Conservation (phyloP, 2,797 vertebrate genomes). For the Meda fulgida region DNA sequence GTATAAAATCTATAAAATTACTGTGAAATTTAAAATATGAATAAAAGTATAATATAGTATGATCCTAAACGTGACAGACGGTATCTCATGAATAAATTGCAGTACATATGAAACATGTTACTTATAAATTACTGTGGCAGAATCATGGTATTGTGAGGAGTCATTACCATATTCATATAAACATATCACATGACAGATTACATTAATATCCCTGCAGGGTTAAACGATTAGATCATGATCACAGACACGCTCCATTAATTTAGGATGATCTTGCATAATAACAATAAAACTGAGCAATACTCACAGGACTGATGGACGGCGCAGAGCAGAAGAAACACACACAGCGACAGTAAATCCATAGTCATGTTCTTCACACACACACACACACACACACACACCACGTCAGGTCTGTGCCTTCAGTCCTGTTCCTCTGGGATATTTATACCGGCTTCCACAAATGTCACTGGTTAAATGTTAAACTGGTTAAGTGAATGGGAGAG, state of each 20-base stretch:
- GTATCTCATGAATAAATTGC: background rate
- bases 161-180: background rate
- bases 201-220: background rate
- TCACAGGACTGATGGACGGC: constrained; percentile 73
- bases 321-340: constrained; percentile 65
- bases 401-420: constrained; percentile 54
- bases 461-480: constrained; percentile 61
- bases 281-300: constrained; percentile 65
- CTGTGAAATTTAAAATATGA: background rate
- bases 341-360: constrained; percentile 59
- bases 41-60: background rate
- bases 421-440: constrained; percentile 67
- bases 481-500: constrained; percentile 65
- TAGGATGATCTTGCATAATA: background rate
- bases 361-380: constrained; percentile 55
- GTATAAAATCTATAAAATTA: no score
- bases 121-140: background rate
- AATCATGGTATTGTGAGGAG: background rate
- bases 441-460: constrained; percentile 68
- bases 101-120: background rate
- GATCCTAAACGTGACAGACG: background rate
- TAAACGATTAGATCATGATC: background rate
- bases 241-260: background rate
- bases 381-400: constrained; percentile 19
- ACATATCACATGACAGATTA: background rate